Conservation (phyloP, 2,797 vertebrate genomes). For the Erpetoichthys calabaricus region DNA sequence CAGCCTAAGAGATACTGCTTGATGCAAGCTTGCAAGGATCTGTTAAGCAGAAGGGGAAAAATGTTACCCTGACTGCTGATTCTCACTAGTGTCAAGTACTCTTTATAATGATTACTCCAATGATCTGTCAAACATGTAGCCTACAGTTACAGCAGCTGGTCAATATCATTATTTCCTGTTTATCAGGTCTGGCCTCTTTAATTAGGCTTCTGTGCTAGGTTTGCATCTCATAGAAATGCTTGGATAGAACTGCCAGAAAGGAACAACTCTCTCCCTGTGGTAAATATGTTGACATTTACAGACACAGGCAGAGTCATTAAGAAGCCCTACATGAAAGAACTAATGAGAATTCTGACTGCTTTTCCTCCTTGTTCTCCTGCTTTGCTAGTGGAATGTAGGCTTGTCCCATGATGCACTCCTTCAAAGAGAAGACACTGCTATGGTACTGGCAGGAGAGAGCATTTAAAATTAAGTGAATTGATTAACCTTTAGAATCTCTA, state of each 20-base stretch:
- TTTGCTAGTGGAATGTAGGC: slow-evolving; percentile 15
- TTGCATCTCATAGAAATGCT: slow-evolving; percentile 30
- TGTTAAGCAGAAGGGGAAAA: background rate
- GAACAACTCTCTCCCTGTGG: slow-evolving; percentile 33
- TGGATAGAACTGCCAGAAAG: slow-evolving; percentile 20
- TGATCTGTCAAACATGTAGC: slow-evolving; percentile 23
- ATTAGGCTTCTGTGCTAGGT: slow-evolving; percentile 38
- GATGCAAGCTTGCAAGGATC: too few species aligned
- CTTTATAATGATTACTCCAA: slow-evolving; percentile 15
- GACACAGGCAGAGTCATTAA: slow-evolving; percentile 17
- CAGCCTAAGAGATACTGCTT: too few species aligned
- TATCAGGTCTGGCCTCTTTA: slow-evolving; percentile 29
- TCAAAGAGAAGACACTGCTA: slow-evolving; percentile 34
- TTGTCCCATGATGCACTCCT: slow-evolving; percentile 31
- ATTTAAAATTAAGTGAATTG: slow-evolving; percentile 54
- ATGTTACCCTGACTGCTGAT: slow-evolving; percentile 8
- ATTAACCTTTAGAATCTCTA: slow-evolving; percentile 54
- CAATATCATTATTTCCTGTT: slow-evolving; percentile 39
- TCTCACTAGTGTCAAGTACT: slow-evolving; percentile 13
- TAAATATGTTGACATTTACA: slow-evolving; percentile 43
- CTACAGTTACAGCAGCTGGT: slow-evolving; percentile 33
- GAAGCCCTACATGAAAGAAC: slow-evolving; percentile 21
- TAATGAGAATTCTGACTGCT: slow-evolving; percentile 37
- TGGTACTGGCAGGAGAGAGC: slow-evolving; percentile 38
- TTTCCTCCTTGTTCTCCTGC: slow-evolving; percentile 15